Evolutionary conservation across 2,797 vertebrate species (phyloP), one percentile per base, ranked within the genome.

Genomic region (Iguana delicatissima): DNA sequence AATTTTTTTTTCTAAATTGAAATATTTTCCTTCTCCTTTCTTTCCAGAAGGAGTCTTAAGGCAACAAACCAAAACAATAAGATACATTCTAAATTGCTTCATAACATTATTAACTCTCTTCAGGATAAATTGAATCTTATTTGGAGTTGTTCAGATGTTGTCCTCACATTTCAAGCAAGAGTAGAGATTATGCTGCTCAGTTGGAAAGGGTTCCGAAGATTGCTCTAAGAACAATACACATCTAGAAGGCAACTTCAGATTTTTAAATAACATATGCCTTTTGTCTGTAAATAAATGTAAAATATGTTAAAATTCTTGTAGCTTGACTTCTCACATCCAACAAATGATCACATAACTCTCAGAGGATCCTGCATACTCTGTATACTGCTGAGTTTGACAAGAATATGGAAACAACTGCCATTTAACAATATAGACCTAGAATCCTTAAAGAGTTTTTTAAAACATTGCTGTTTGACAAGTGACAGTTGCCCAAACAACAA

Each of bases 381-480:
- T 92, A 93, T 83, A 82, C 91, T 91, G 84, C 84, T 93, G 94
- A 84, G 94, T 91, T 73, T 89, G 84, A 94, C 80, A 91, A 95
- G 90, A 86, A 90, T 93, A 95, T 97, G 93, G 92, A 94, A 96
- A 93, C 80, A 32, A 14, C 84, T 85, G 91, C 67, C 50, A 93
- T 93, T 52, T 88, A 96, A 87, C 92, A 87, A 81, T 32, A 91
- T 85, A 93, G 85, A 93, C 85, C 86, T 93, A 89, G 35, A 95
- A 93, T 73, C 89, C 91, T 67, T 92, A 91, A 88, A 92, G 55
- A 46, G 14, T 87, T 93, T 89, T 32, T 95, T 95, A 94, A 93
- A n/a, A 85, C 73, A 93, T 93, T 95, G 90, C 84, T 91, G 93
- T 89, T 87, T 96, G 84, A 93, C 46, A 55, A 77, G 35, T 89